Conservation (phyloP, 2,113 vertebrate species). For the Neofelis nebulosa region DNA sequence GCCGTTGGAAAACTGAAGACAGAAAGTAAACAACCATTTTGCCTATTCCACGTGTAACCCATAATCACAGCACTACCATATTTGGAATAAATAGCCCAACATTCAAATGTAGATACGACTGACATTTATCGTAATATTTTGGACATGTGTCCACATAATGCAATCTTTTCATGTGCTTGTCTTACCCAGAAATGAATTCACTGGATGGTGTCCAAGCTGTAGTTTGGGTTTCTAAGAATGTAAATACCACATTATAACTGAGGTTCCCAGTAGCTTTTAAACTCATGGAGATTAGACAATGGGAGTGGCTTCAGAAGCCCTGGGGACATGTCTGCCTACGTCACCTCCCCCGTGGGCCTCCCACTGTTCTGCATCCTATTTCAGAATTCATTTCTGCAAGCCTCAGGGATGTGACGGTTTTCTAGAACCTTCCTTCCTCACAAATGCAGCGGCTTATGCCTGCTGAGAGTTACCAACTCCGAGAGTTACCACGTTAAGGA, state of each 20-base stretch:
- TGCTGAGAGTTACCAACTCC: background rate
- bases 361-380: background rate
- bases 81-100: constrained; percentile 84
- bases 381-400: background rate
- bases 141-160: constrained; percentile 66
- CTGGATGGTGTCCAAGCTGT: background rate
- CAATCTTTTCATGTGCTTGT: constrained; percentile 71
- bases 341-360: background rate
- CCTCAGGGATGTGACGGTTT: background rate
- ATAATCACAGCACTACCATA: constrained; percentile 82
- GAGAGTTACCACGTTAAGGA: background rate
- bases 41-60: constrained; percentile 83
- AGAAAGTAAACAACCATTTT: constrained; percentile 73
- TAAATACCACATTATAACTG: constrained; percentile 43
- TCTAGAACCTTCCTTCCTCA: background rate
- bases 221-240: constrained; percentile 62
- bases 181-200: constrained; percentile 72
- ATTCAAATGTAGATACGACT: constrained; percentile 82
- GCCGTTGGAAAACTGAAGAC: constrained; percentile 80
- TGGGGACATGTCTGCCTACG: background rate
- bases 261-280: constrained; percentile 58
- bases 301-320: constrained; percentile 32
- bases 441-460: background rate
- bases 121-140: constrained; percentile 83
- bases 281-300: constrained; percentile 17